Evolutionary conservation across 2,113 vertebrate genomes (phyloP).

Genomic region (Zosterops borbonicus): DNA sequence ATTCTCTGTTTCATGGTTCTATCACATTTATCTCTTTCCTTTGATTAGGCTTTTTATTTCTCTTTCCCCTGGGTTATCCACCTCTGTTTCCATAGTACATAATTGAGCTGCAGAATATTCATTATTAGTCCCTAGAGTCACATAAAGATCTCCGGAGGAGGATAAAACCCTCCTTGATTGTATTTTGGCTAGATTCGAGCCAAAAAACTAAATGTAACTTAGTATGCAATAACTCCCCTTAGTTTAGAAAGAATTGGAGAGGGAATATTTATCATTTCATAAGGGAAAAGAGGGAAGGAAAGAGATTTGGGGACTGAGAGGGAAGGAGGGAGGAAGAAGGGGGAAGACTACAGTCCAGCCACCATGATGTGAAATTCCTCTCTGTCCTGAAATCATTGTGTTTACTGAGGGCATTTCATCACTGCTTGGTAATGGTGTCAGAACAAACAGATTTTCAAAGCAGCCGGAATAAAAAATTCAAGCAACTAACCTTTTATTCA

Average conservation of each 20-base stretch:
- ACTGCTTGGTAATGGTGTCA: neutral
- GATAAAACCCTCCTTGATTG: conserved; percentile 6
- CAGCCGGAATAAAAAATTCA: neutral
- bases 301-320: neutral
- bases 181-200: conserved; percentile 37
- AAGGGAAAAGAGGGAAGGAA: neutral
- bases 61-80: conserved; percentile 10
- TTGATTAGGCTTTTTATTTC: conserved; percentile 47
- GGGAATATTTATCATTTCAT: neutral
- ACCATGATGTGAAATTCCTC: neutral
- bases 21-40: conserved; percentile 7
- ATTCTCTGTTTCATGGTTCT: neutral
- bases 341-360: neutral
- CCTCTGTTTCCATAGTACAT: conserved; percentile 4
- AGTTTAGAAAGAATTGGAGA: conserved; percentile 5
- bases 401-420: neutral
- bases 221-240: neutral
- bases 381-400: neutral
- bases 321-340: neutral
- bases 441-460: neutral
- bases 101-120: conserved; percentile 44
- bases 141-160: conserved; percentile 14
- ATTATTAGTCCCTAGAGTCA: conserved; percentile 10
- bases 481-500: neutral
- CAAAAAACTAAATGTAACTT: conserved; percentile 16